A percentile compares a stretch with the other conserved stretches of the same genome.
phyloP scores from a whole-genome alignment of 2,888 invertebrate species.

The Neoaliturus tenellus region DNA sequence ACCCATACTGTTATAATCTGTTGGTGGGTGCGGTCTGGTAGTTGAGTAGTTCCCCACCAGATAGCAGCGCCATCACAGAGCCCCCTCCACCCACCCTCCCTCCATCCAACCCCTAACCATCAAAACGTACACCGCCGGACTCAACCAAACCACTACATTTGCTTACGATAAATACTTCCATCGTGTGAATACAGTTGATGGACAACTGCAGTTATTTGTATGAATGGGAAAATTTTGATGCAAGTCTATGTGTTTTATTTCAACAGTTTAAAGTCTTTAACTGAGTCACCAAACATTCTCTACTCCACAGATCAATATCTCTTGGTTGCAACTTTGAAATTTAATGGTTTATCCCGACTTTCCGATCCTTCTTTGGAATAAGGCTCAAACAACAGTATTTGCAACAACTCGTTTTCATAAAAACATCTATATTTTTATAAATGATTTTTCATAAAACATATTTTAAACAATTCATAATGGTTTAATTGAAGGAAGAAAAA shows the following conservation, averaged over 20 bases:
- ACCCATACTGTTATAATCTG: neutral
- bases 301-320: conserved; percentile 28
- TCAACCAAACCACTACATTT: neutral
- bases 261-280: neutral
- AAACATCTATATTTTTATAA: no score
- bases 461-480: no score
- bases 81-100: neutral
- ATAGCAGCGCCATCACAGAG: conserved; percentile 7
- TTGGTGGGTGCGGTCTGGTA: conserved; percentile 6
- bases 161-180: neutral
- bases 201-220: neutral
- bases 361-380: neutral
- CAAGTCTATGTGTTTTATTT: neutral
- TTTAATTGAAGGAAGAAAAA: no score
- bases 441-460: no score
- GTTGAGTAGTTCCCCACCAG: neutral
- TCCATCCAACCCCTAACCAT: neutral
- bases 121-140: neutral
- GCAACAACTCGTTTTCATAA: no score
- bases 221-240: neutral
- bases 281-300: neutral
- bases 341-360: conserved; percentile 22
- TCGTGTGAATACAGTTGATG: neutral
- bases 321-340: conserved; percentile 25
- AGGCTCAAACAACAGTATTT: no score